Conservation (phyloP, 2,888 invertebrate genomes). For the Troilus luridus region DNA sequence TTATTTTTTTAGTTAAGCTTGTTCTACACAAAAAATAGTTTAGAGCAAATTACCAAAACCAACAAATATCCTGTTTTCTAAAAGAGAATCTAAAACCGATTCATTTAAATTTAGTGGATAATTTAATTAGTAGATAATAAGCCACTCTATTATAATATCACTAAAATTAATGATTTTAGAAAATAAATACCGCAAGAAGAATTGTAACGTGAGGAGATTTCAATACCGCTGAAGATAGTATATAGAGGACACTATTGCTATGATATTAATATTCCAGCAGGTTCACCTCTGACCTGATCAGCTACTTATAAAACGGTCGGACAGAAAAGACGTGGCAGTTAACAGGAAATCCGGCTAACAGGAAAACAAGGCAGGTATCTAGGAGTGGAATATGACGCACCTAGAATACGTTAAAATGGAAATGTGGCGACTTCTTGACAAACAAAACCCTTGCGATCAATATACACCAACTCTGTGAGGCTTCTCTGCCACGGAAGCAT, state of each 20-base stretch:
- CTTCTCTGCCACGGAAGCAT: neutral
- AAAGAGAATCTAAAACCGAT: too few species aligned
- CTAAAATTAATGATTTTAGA: too few species aligned
- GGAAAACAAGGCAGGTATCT: neutral
- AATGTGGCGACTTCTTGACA: neutral
- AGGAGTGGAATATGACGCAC: neutral
- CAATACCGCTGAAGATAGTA: neutral
- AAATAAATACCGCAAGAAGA: too few species aligned
- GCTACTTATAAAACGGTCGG: neutral
- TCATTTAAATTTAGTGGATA: too few species aligned
- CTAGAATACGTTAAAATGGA: constrained; percentile 28
- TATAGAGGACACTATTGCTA: neutral
- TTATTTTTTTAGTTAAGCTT: too few species aligned
- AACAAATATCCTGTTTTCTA: too few species aligned
- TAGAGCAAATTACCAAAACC: too few species aligned
- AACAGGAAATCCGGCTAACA: constrained; percentile 31
- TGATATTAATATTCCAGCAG: neutral
- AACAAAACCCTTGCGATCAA: neutral
- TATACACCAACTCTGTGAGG: neutral
- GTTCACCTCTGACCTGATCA: neutral
- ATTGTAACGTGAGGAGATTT: too few species aligned
- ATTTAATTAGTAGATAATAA: too few species aligned
- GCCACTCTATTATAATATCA: too few species aligned
- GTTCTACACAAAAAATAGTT: too few species aligned
- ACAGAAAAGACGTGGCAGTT: neutral